These are phyloP conservation scores for Helogale parvula DNA, from an alignment of 2,113 vertebrate genomes.

Conservation along the genomic window DNA sequence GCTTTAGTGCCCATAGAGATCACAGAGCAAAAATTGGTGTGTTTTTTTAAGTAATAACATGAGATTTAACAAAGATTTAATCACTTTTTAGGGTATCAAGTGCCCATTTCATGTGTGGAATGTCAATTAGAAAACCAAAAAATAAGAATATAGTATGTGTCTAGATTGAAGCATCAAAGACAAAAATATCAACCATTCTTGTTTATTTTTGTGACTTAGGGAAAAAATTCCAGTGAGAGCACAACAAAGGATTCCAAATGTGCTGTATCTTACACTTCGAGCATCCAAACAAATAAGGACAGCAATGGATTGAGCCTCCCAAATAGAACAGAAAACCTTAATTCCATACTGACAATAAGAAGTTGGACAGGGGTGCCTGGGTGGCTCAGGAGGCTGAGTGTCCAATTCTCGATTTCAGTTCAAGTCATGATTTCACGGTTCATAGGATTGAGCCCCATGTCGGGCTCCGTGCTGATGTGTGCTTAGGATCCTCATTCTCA, in stretches of 20 bases:
- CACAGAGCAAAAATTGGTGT: conserved; percentile 4
- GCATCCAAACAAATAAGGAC: background rate
- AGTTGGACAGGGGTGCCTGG: background rate
- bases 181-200: conserved; percentile 34
- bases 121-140: background rate
- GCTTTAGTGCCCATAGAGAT: background rate
- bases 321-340: background rate
- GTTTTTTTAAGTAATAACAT: background rate
- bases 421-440: too few species aligned
- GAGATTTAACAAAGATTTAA: background rate
- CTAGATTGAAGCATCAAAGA: background rate
- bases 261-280: background rate
- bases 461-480: too few species aligned
- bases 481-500: too few species aligned
- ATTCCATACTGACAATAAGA: background rate
- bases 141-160: background rate
- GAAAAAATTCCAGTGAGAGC: background rate
- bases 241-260: background rate
- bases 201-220: background rate
- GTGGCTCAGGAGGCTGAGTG: too few species aligned
- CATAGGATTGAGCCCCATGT: too few species aligned
- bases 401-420: too few species aligned
- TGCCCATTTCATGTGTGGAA: background rate
- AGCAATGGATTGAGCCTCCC: background rate
- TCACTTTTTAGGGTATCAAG: background rate